phyloP scores from a whole-genome alignment of 2,113 vertebrate genomes.

The Chamaea fasciata region DNA sequence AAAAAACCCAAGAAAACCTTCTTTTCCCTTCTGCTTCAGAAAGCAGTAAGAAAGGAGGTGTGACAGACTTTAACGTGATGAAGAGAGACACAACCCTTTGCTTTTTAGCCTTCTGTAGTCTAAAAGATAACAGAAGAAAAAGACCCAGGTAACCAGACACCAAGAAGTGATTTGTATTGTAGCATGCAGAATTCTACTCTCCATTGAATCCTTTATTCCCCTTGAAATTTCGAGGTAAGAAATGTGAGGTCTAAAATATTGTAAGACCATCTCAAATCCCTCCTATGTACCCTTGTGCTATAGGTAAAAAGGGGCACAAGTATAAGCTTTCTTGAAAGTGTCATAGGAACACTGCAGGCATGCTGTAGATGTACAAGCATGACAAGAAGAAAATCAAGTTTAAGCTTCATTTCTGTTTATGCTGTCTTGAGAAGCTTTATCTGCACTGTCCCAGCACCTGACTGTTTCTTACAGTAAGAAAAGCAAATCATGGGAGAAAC shows the following conservation, averaged over 20 bases:
- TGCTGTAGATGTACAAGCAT: background rate
- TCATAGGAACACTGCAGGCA: background rate
- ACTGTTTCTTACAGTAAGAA: background rate
- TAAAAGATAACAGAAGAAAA: background rate
- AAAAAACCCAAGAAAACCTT: fast-evolving
- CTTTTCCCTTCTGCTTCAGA: background rate
- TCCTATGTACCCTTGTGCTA: background rate
- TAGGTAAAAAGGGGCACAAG: background rate
- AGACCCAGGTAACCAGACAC: background rate
- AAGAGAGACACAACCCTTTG: background rate
- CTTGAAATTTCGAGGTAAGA: background rate
- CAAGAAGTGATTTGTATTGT: background rate
- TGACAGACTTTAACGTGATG: background rate
- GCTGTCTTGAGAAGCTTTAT: background rate
- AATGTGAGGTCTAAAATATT: background rate
- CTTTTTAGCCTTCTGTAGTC: background rate
- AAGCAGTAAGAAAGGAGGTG: background rate
- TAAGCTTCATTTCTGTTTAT: background rate
- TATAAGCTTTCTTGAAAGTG: background rate
- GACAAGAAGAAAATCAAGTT: background rate
- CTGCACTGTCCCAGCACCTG: background rate
- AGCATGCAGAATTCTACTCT: background rate
- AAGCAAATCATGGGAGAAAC: background rate
- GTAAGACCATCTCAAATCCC: background rate
- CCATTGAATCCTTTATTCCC: background rate